A percentile compares a stretch with the other conserved stretches of the same genome.
Evolutionary conservation across 1,140 invertebrate species (phyloP).

Genomic region (Caenorhabditis elegans): DNA sequence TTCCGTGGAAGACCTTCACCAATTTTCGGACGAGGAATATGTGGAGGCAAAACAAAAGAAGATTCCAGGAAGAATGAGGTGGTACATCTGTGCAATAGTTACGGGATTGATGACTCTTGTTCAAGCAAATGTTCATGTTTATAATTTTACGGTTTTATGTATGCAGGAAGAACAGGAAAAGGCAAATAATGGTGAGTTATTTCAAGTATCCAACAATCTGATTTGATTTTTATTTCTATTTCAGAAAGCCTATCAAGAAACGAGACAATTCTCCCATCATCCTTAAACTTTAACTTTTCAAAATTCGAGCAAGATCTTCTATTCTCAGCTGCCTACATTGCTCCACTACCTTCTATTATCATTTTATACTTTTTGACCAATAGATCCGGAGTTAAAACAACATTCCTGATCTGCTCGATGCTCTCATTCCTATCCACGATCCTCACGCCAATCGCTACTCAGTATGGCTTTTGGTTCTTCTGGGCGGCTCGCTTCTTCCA

Average conservation of each 20-base stretch:
- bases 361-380: not conserved
- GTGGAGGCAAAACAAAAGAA: not conserved
- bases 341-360: not conserved
- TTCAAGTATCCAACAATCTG: not conserved
- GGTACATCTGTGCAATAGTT: not conserved
- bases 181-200: not conserved
- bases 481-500: slow-evolving; percentile 16
- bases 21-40: not conserved
- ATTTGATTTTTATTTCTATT: too few species aligned
- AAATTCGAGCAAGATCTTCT: slow-evolving; percentile 11
- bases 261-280: not conserved
- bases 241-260: not conserved
- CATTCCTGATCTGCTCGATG: not conserved
- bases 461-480: not conserved
- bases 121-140: slow-evolving; percentile 7
- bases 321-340: slow-evolving; percentile 15
- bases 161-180: slow-evolving; percentile 10
- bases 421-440: not conserved
- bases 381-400: slow-evolving; percentile 12
- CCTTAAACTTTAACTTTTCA: not conserved
- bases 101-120: not conserved
- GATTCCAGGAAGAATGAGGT: not conserved
- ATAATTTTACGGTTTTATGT: not conserved
- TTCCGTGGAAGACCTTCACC: not conserved
- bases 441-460: not conserved